Percentiles rank a stretch among this genome's conserved stretches.
These are phyloP conservation scores for Andrena praecox DNA, from an alignment of 2,888 invertebrate genomes.

Conservation along the genomic window DNA sequence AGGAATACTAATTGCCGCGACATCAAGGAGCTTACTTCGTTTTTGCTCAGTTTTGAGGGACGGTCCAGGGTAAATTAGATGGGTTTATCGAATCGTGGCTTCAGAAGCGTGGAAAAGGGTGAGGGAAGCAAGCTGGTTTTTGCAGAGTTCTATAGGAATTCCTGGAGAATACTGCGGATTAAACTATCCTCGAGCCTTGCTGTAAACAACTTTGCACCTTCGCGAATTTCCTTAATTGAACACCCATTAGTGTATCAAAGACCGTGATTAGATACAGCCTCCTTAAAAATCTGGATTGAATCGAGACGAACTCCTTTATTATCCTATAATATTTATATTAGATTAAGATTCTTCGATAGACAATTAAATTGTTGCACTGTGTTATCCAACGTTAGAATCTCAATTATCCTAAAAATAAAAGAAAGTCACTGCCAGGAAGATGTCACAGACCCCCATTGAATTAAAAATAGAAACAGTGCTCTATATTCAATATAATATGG, in stretches of 20 bases:
- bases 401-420: no score
- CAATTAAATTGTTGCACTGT: no score
- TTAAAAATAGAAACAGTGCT: no score
- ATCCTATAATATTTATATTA: no score
- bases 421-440: no score
- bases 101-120: conserved; percentile 34
- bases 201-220: conserved; percentile 38
- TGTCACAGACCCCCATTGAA: no score
- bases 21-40: conserved; percentile 55
- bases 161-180: conserved; percentile 35
- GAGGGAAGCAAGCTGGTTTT: conserved; percentile 54
- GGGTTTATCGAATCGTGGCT: conserved; percentile 53
- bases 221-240: conserved; percentile 39
- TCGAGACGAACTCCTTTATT: no score
- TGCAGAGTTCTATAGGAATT: conserved; percentile 45
- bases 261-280: no score
- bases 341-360: no score
- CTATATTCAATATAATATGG: conserved; percentile 6
- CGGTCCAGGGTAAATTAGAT: conserved; percentile 57
- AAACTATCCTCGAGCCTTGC: conserved; percentile 20
- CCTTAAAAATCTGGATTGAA: neutral
- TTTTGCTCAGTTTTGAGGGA: conserved; percentile 43
- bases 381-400: no score
- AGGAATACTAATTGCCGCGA: conserved; percentile 20
- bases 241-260: neutral